phyloP scores from a whole-genome alignment of 2,888 invertebrate species.

The Rhogogaster chlorosoma region DNA sequence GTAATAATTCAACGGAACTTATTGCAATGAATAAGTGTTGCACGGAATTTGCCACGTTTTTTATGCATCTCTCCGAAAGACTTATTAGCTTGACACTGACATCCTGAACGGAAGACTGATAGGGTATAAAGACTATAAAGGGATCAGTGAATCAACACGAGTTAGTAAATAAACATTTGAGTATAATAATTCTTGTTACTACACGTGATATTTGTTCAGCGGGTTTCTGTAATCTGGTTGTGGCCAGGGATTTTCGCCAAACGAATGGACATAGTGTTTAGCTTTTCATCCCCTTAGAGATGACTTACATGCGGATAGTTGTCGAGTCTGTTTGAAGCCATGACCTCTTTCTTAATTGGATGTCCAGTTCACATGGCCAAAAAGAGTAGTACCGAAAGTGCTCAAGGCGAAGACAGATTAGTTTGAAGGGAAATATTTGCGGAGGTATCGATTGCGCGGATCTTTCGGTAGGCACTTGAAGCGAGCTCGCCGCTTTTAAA shows the following conservation, averaged over 20 bases:
- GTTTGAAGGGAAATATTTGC: conserved; percentile 33
- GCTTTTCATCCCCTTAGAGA: neutral
- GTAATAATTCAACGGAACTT: neutral
- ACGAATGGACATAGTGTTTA: neutral
- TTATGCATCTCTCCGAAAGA: neutral
- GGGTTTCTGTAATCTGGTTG: neutral
- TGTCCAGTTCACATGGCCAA: conserved; percentile 31
- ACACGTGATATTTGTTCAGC: neutral
- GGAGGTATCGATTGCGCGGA: neutral
- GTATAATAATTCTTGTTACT: neutral
- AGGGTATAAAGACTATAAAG: no score
- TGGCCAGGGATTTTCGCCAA: neutral
- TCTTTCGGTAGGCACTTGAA: conserved; percentile 1
- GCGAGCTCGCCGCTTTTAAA: conserved; percentile 22
- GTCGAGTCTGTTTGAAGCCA: neutral
- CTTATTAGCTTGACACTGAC: neutral
- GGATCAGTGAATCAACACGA: neutral
- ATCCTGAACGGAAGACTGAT: neutral
- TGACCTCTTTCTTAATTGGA: conserved; percentile 24
- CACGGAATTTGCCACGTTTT: neutral
- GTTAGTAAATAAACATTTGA: neutral
- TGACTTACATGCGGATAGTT: neutral
- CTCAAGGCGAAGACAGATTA: conserved; percentile 20
- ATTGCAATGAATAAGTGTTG: neutral
- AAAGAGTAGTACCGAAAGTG: conserved; percentile 1